Base-by-base conservation (phyloP, 2,113 vertebrate species). In the Rhea pennata region DNA sequence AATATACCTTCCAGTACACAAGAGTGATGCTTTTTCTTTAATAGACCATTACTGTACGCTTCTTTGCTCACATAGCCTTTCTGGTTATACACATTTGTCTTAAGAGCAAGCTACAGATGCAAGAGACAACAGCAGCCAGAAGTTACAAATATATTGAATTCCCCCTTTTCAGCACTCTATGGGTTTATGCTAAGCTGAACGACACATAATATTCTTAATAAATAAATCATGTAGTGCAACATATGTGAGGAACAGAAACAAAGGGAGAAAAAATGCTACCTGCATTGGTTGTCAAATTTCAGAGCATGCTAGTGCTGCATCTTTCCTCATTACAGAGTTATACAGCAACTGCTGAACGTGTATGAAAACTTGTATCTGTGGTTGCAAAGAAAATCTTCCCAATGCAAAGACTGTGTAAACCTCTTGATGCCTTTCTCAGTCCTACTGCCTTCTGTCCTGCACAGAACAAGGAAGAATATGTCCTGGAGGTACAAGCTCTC, bases 11-110 rank as follows among this genome's bases (percentile, higher is more conserved):
- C 40, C 72, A 27, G 19, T 51, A 73, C 29, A 84, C 42, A 36
- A 36, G 64, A 75, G 36, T 58, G 53, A 69, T 94, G 77, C 22
- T 88, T 82, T 87, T 87, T 67, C 39, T 87, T 26, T 76, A 76
- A 62, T 6, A 88, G 80, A 42, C 78, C 33, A 82, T 56, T 31
- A 62, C 58, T 80, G 62, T 83, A 81, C 90, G 65, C 84, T 39
- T 48, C n/a, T 93, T 90, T 75, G 84, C 56, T 87, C 48, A 27
- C 44, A 58, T 29, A 93, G 79, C 50, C 91, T 90, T 95, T 93
- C 89, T 91, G 54, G 74, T 76, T 79, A n/a, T 3, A 33, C 1
- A 1, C 65, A 36, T 75, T 84, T 92, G 62, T 93, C 73, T 59
- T 82, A 94, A 93, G 33, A 93, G 88, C 90, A 92, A 93, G 56